phyloP scores from a whole-genome alignment of 2,888 invertebrate genomes.

The Platycheirus rosarum region DNA sequence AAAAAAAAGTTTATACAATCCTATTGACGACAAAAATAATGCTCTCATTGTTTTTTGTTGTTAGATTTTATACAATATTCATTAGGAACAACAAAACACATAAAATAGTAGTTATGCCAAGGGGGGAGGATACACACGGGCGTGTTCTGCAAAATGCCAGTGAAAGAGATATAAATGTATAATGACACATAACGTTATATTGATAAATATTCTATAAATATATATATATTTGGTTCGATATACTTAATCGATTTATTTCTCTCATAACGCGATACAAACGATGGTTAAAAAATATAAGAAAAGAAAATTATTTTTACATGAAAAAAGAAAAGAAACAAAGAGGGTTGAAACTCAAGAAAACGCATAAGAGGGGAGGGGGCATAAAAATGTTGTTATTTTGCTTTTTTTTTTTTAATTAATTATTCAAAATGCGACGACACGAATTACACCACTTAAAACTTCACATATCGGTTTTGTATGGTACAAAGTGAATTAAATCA shows the following conservation, averaged over 20 bases:
- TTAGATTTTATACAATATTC: constrained; percentile 32
- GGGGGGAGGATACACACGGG: constrained; percentile 23
- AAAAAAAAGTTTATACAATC: constrained; percentile 43
- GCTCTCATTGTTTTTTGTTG: constrained; percentile 39
- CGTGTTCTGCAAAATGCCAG: constrained; percentile 70
- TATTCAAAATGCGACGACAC: constrained; percentile 73
- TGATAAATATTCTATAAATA: constrained; percentile 9
- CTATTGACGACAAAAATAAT: constrained; percentile 57
- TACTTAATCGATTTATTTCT: constrained; percentile 59
- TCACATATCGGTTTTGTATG: constrained; percentile 62
- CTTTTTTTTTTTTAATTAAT: constrained; percentile 33
- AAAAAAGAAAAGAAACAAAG: constrained; percentile 9
- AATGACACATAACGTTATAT: constrained; percentile 9
- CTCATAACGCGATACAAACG: constrained; percentile 55
- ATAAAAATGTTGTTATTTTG: constrained; percentile 35
- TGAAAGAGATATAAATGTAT: constrained; percentile 56
- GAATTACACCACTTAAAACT: constrained; percentile 69
- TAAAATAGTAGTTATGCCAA: constrained; percentile 51
- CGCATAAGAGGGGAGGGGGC: constrained; percentile 20
- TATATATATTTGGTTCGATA: not conserved
- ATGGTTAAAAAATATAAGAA: not conserved
- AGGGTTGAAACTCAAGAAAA: constrained; percentile 20
- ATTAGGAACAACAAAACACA: constrained; percentile 51
- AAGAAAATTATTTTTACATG: constrained; percentile 3
- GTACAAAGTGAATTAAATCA: constrained; percentile 55